Conservation (phyloP, 53 echinoderm and acorn worm species). For the Temnopleurus reevesii region DNA sequence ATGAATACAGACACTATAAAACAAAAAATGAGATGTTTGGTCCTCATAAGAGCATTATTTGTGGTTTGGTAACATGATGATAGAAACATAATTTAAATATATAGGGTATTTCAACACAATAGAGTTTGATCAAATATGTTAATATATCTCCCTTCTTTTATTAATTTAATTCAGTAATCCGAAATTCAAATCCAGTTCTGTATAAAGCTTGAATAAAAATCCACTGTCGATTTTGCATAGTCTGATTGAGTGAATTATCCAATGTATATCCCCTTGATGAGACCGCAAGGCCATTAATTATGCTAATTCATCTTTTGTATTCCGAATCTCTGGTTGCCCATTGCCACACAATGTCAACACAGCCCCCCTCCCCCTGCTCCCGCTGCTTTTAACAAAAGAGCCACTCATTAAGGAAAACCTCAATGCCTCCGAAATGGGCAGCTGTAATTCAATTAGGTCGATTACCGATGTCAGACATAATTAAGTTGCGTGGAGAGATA, state of each 20-base stretch:
- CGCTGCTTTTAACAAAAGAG: background rate
- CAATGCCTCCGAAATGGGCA: background rate
- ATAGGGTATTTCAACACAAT: too few species aligned
- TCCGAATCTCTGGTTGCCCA: background rate
- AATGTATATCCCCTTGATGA: background rate
- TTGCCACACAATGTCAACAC: background rate
- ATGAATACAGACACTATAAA: too few species aligned
- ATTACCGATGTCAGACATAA: background rate
- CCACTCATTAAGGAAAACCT: conserved; percentile 10
- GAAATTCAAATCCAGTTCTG: background rate
- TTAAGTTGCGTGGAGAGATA: background rate
- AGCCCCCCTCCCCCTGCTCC: background rate
- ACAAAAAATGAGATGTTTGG: too few species aligned
- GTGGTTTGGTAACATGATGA: too few species aligned
- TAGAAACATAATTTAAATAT: too few species aligned
- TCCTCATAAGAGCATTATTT: too few species aligned
- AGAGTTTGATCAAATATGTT: too few species aligned
- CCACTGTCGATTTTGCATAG: too few species aligned
- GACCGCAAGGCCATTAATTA: background rate
- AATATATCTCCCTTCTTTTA: background rate
- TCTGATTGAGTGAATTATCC: background rate
- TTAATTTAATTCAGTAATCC: background rate
- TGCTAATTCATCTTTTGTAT: background rate
- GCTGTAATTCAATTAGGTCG: conserved; percentile 20
- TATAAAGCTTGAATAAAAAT: background rate